phyloP scores from a whole-genome alignment of 1,140 invertebrate genomes.

The Drosophila erecta region DNA sequence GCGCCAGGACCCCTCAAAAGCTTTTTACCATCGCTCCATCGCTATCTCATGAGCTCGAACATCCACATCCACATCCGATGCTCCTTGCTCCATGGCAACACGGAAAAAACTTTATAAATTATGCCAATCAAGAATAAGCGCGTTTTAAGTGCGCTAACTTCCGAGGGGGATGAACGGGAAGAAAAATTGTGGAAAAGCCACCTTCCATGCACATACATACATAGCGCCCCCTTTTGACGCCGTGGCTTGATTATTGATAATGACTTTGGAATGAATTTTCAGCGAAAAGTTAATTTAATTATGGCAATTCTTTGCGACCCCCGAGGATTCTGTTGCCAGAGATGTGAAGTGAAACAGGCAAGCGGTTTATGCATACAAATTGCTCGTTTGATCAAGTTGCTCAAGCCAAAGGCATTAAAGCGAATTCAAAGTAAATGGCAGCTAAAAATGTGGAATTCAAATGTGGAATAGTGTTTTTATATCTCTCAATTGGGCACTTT shows the following conservation, averaged over 20 bases:
- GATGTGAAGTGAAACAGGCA: conserved; percentile 1
- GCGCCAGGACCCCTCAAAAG: conserved; percentile 34
- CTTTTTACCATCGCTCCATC: conserved; percentile 20
- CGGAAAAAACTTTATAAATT: conserved; percentile 73
- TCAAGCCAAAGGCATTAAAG: background rate
- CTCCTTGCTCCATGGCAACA: conserved; percentile 15
- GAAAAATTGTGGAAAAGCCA: conserved; percentile 26
- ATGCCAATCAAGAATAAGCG: conserved; percentile 81
- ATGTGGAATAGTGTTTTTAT: background rate
- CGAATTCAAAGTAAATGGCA: background rate
- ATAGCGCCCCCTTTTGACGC: conserved; percentile 6
- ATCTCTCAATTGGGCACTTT: too few species aligned
- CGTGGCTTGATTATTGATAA: conserved; percentile 74
- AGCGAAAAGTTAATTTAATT: conserved; percentile 78
- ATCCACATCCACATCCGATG: conserved; percentile 34
- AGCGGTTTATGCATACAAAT: conserved; percentile 31
- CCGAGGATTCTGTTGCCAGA: conserved; percentile 8
- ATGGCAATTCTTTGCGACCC: conserved; percentile 64
- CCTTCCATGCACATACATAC: background rate
- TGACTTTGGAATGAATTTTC: conserved; percentile 79
- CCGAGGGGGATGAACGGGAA: conserved; percentile 44
- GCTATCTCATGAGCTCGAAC: conserved; percentile 32
- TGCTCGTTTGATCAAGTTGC: conserved; percentile 16
- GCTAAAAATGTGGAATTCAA: background rate
- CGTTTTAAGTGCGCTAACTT: conserved; percentile 78